Evolutionary conservation across 2,113 vertebrate species (phyloP), one percentile per base, ranked within the genome.

Genomic region (Ctenodactylus gundi): DNA sequence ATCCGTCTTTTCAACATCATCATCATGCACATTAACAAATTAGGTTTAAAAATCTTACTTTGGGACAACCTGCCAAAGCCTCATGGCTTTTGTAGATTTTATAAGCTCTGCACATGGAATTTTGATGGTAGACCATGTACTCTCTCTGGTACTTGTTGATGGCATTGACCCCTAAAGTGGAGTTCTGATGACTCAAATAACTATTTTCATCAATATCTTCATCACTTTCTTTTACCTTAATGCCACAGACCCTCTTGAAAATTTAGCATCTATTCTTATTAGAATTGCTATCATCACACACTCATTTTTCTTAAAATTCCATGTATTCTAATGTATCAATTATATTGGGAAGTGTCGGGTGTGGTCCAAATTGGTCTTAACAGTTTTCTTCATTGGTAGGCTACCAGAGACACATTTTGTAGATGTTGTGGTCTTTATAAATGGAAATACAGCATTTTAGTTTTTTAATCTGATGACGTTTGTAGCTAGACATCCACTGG

Each of bases 401-500:
- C 9, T 90, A 31, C 29, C 82, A 17, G 14, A 44, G 6, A 51
- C 18, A 88, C n/a, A 93, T 70, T 68, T 39, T 94, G 57, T 44
- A 86, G 12, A 67, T 64, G 53, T 51, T 57, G 29, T 78, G 39
- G 3, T 70, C 91, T 96, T 64, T 80, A 86, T 83, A 94, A 85
- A 86, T 81, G 58, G 46, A 96, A 87, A 93, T 91, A 55, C 20
- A 84, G n/a, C 60, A 88, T 31, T 95, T 94, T 80, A 29, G 25
- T 91, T 96, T 95, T 36, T 60, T 65, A 64, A 86, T 36, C 14
- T 46, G 21, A 85, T 87, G 31, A 6, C 31, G 44, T 76, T 95
- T n/a, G 4, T 94, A 94, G 94, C 49, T 84, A 77, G 85, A 72
- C 85, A 93, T 77, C 36, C 83, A 93, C 86, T 92, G 76, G 89